A percentile compares a stretch with the other conserved stretches of the same genome.
These are phyloP conservation scores for Phymorhynchus buccinoides DNA, from an alignment of 1,140 invertebrate species.

Conservation along the genomic window DNA sequence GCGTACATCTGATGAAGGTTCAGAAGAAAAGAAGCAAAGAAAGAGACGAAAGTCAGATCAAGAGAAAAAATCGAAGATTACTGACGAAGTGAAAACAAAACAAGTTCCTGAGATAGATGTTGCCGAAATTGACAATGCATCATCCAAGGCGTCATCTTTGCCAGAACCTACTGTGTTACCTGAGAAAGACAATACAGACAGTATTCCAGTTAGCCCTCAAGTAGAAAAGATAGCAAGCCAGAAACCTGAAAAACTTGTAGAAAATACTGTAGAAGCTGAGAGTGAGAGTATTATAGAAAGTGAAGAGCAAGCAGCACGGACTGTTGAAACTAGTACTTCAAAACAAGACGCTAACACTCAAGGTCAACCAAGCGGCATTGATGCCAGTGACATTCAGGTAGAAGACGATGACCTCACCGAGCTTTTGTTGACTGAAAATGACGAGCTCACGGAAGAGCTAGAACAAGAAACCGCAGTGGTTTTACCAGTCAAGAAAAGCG, in stretches of 20 bases:
- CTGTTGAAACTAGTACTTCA: neutral
- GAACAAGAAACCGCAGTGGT: constrained; percentile 38
- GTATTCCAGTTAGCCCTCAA: neutral
- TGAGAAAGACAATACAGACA: neutral
- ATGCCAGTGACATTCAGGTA: constrained; percentile 23
- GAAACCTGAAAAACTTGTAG: neutral
- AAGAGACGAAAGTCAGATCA: constrained; percentile 29
- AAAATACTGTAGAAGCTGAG: neutral
- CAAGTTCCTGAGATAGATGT: neutral
- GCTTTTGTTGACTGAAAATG: constrained; percentile 33
- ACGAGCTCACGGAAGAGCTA: constrained; percentile 52
- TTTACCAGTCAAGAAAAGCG: constrained; percentile 14
- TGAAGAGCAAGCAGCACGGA: neutral
- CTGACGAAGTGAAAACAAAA: neutral
- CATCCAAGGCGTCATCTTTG: neutral
- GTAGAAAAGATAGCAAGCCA: neutral
- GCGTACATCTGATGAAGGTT: neutral
- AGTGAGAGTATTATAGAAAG: neutral
- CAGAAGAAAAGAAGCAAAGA: constrained; percentile 19
- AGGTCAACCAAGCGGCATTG: too few species aligned
- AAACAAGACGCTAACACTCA: constrained; percentile 6
- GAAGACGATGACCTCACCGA: constrained; percentile 39
- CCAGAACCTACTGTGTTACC: neutral
- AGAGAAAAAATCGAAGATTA: neutral
- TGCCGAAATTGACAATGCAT: neutral